phyloP scores from a whole-genome alignment of 2,113 vertebrate genomes.

The Lanius collurio region DNA sequence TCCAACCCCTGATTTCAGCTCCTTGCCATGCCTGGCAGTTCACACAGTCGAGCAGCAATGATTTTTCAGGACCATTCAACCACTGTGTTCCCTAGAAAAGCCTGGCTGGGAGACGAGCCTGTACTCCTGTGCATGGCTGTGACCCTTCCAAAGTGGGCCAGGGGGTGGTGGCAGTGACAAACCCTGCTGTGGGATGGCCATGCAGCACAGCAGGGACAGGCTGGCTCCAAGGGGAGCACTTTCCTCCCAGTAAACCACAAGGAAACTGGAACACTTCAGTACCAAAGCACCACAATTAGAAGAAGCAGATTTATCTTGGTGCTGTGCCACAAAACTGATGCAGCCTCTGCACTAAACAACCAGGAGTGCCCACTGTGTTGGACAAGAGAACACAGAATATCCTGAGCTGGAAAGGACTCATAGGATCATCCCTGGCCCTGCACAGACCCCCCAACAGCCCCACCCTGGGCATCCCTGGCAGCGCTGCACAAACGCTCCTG shows the following conservation, averaged over 20 bases:
- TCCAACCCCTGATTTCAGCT: neutral
- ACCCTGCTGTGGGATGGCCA: neutral
- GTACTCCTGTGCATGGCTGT: fast-evolving
- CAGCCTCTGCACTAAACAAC: neutral
- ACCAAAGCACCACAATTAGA: neutral
- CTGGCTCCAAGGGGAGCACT: fast-evolving
- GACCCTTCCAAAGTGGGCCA: neutral
- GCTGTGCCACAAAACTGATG: neutral
- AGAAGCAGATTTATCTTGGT: neutral
- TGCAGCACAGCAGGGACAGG: neutral
- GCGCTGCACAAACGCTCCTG: neutral
- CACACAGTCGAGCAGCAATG: neutral
- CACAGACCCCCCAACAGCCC: neutral
- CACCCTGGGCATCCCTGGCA: neutral
- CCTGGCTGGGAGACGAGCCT: neutral
- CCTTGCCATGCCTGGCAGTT: neutral
- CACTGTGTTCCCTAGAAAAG: neutral
- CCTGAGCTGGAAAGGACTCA: neutral
- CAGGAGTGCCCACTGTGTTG: fast-evolving
- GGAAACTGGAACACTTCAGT: neutral
- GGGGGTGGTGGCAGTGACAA: neutral
- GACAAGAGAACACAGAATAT: neutral
- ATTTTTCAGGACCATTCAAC: neutral
- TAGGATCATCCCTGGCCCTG: neutral
- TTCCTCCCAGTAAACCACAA: neutral